Percentiles rank a stretch among this genome's conserved stretches.
These are phyloP conservation scores for Gracilinanus agilis DNA, from an alignment of 2,113 vertebrate genomes.

Conservation along the genomic window DNA sequence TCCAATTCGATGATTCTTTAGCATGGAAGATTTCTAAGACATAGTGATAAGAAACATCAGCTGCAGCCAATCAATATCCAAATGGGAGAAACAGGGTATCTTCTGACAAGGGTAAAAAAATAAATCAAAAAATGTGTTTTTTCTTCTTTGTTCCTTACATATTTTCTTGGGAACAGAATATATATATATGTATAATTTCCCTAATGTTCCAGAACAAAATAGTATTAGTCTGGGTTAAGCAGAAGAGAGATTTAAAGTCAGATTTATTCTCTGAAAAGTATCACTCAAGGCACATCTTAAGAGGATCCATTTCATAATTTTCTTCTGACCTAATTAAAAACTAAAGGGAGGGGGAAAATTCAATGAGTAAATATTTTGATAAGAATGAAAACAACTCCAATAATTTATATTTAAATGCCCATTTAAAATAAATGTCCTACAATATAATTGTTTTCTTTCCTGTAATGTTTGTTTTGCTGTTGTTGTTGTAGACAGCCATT, in stretches of 20 bases:
- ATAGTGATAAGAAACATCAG: conserved; percentile 2
- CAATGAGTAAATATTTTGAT: not conserved
- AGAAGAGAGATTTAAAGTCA: not conserved
- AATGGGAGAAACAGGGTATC: not conserved
- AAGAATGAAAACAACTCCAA: not conserved
- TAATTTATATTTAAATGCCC: not conserved
- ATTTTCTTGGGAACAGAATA: not conserved
- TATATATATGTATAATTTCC: too few species aligned
- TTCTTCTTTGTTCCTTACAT: not conserved
- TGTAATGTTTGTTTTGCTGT: not conserved
- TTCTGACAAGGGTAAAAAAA: conserved; percentile 24
- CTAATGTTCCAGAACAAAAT: not conserved
- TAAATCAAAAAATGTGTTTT: not conserved
- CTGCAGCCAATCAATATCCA: not conserved
- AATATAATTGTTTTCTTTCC: not conserved
- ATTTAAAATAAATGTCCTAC: not conserved
- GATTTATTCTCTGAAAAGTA: not conserved
- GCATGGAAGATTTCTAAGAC: not conserved
- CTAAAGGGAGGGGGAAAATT: not conserved
- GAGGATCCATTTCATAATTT: not conserved
- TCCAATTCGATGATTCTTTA: not conserved
- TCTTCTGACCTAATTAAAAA: not conserved
- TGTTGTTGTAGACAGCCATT: not conserved
- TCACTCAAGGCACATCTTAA: not conserved
- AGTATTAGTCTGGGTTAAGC: not conserved